Percentiles rank a stretch among this genome's conserved stretches.
These are phyloP conservation scores for Epinotia bilunana DNA, from an alignment of 2,888 invertebrate species.

Conservation along the genomic window DNA sequence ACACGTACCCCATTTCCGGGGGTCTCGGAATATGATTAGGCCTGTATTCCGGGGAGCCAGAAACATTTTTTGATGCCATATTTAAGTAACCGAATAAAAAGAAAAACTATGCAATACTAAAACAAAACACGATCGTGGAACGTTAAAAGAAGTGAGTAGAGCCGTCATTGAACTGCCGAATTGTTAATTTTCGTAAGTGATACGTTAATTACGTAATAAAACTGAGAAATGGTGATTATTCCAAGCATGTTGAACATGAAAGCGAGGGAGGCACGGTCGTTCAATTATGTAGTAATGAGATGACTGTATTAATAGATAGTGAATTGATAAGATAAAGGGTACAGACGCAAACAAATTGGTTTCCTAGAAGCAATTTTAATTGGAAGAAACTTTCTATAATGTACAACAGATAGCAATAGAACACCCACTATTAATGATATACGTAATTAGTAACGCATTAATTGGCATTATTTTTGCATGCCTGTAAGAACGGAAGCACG, in stretches of 20 bases:
- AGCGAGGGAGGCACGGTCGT: background rate
- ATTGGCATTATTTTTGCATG: no score
- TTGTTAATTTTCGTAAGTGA: constrained; percentile 47
- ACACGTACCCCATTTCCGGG: background rate
- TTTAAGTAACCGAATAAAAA: background rate
- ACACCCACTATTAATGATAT: no score
- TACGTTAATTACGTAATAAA: constrained; percentile 40
- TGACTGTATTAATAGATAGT: constrained; percentile 13
- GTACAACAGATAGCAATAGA: no score
- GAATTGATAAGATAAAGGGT: constrained; percentile 36
- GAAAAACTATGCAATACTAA: no score
- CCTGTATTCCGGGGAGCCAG: background rate
- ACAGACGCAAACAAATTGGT: background rate
- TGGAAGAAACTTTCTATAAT: no score
- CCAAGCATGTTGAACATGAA: constrained; percentile 26
- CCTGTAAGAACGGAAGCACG: no score
- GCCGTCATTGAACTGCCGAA: constrained; percentile 50
- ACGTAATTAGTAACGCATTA: no score
- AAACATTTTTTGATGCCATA: background rate
- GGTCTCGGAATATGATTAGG: background rate
- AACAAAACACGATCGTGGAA: background rate
- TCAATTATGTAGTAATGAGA: background rate
- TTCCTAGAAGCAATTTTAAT: background rate
- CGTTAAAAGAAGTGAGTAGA: background rate
- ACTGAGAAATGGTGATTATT: background rate